Base-by-base conservation (phyloP, 1,140 invertebrate species). In the Heterodera schachtii region DNA sequence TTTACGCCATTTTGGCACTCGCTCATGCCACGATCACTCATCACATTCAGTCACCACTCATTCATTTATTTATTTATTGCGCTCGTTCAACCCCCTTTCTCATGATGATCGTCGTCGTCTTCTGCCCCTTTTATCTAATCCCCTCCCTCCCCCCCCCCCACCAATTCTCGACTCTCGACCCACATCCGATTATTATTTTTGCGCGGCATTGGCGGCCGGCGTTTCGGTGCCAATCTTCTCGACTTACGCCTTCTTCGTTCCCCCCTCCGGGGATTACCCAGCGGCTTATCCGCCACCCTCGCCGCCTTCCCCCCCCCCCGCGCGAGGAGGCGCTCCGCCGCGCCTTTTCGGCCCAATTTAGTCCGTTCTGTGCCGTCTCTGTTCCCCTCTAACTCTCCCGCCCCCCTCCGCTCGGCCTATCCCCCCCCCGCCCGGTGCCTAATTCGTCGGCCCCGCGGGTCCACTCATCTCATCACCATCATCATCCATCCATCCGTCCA, bases 141-240 rank as follows among this genome's bases (percentile, higher is more conserved):
- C 69, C 69, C 31, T 31, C 31, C 31, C 31, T 31, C 31, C 31
- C 31, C 31, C 31, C 31, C 31, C 31, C 31, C 31, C 31, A 31
- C 31, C 31, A 31, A 31, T 31, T 31, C 31, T 31, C 31, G 31
- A 31, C 67, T 8, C 41, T 69, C 67, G n/a, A 21, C n/a, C 2
- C 31, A 41, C 69, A 71, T 71, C 69, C 69, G 69, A 71, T 71
- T 71, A 71, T 71, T 71, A 71, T 71, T 71, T 71, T 71, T 71
- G 69, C 69, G 57, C 57, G 57, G 49, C 49, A 11, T 8, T 8
- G 49, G 49, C 49, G 57, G 57, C 57, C 31, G 31, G 31, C 31
- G 31, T 31, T 31, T 31, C 31, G 69, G 69, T 31, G 69, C 69
- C 69, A 71, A 71, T 71, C 69, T 71, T 71, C 69, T 41, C 69